Percentiles rank a stretch among this genome's conserved stretches.
Conservation (phyloP, 1,140 invertebrate species). For the Drosophila azteca region DNA sequence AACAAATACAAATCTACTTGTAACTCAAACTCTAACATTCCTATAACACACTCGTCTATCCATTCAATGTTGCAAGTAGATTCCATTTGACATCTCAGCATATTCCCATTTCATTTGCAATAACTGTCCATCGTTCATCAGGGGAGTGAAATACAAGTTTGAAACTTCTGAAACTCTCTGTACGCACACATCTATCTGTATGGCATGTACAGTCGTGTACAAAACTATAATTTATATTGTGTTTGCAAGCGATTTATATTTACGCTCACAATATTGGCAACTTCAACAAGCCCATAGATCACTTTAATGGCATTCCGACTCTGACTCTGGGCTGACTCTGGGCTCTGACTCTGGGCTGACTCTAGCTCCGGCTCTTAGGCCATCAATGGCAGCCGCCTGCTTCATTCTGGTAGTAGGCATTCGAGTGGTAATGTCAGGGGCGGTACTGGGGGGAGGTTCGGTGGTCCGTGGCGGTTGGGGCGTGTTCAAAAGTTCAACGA, state of each 20-base stretch:
- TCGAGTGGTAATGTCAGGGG: conserved; percentile 18
- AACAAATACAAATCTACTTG: no score
- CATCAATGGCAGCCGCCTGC: conserved; percentile 19
- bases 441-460: neutral
- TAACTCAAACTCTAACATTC: no score
- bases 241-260: conserved; percentile 29
- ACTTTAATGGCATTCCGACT: conserved; percentile 45
- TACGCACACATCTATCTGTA: no score
- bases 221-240: conserved; percentile 34
- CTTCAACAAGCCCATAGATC: conserved; percentile 46
- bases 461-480: conserved; percentile 12
- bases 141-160: no score
- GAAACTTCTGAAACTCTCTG: no score
- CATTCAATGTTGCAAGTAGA: no score
- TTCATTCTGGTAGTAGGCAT: conserved; percentile 32
- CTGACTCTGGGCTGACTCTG: neutral
- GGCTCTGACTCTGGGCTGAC: neutral
- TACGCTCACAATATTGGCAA: conserved; percentile 41
- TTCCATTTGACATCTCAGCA: no score
- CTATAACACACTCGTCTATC: no score
- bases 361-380: conserved; percentile 18
- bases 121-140: no score
- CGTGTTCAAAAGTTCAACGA: conserved; percentile 37
- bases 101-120: no score
- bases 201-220: no score